These are phyloP conservation scores for Imbricaverruca yamaguchii DNA, from an alignment of 2,888 invertebrate genomes.

Conservation along the genomic window DNA sequence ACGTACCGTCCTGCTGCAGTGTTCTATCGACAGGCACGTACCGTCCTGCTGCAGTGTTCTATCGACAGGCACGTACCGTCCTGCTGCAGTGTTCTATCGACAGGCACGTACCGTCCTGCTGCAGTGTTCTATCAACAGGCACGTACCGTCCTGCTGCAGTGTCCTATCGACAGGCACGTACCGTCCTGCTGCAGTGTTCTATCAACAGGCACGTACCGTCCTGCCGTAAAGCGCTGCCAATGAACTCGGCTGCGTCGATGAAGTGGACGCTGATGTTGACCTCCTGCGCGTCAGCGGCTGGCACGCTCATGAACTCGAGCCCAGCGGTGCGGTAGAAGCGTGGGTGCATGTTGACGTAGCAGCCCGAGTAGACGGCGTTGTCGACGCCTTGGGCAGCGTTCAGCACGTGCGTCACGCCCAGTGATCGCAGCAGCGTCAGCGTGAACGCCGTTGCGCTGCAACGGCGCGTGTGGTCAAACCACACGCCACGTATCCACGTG, in stretches of 20 bases:
- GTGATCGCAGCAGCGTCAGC: conserved; percentile 38
- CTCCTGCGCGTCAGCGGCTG: conserved; percentile 42
- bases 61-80: too few relatives aligned
- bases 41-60: too few relatives aligned
- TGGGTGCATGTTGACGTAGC: conserved; percentile 39
- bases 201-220: not conserved
- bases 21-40: too few relatives aligned
- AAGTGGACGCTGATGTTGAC: conserved; percentile 42
- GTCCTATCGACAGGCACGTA: not conserved
- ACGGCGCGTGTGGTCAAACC: too few relatives aligned
- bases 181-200: not conserved
- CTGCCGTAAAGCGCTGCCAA: conserved; percentile 32
- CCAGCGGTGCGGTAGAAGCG: conserved; percentile 34
- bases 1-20: too few relatives aligned
- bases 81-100: too few relatives aligned
- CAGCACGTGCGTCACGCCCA: conserved; percentile 44
- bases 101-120: too few relatives aligned
- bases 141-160: too few relatives aligned
- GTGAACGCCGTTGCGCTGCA: conserved; percentile 43
- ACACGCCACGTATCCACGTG: too few relatives aligned
- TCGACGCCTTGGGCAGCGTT: conserved; percentile 44
- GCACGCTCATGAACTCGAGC: conserved; percentile 43
- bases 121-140: too few relatives aligned
- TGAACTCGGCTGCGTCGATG: conserved; percentile 42
- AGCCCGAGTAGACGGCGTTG: conserved; percentile 35